A percentile compares a stretch with the other conserved stretches of the same genome.
phyloP scores from a whole-genome alignment of 2,888 invertebrate genomes.

The Metacarcinus magister region DNA sequence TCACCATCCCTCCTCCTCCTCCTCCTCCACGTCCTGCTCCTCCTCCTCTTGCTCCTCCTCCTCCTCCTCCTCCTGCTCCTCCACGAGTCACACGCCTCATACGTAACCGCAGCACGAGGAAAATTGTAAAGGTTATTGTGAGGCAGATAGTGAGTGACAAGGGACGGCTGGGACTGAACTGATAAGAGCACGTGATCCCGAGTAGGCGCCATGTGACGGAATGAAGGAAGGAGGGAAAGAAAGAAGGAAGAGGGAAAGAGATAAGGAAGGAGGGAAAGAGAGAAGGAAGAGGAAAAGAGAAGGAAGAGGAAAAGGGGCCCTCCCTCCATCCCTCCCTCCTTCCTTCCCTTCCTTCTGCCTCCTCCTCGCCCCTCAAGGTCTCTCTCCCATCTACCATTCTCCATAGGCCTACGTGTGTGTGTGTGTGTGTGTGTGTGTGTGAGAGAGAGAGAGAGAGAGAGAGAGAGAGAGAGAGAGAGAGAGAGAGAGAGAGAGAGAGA shows the following conservation, averaged over 20 bases:
- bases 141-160: constrained; percentile 29
- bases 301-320: background rate
- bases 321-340: too few species aligned
- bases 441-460: too few species aligned
- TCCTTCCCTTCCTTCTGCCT: too few species aligned
- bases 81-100: background rate
- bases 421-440: too few species aligned
- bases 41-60: background rate
- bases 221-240: background rate
- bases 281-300: background rate
- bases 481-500: background rate
- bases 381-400: constrained; percentile 36
- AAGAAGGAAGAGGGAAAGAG: background rate
- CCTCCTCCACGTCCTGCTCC: background rate
- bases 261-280: background rate
- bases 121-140: constrained; percentile 28
- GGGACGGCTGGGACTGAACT: background rate
- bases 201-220: background rate
- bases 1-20: background rate
- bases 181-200: background rate
- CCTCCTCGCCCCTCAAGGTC: constrained; percentile 11
- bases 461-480: too few species aligned
- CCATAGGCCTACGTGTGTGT: background rate
- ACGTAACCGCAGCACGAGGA: background rate
- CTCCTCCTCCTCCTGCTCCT: background rate